phyloP scores from a whole-genome alignment of 2,888 invertebrate genomes.

The Tromatobia lineatoria region DNA sequence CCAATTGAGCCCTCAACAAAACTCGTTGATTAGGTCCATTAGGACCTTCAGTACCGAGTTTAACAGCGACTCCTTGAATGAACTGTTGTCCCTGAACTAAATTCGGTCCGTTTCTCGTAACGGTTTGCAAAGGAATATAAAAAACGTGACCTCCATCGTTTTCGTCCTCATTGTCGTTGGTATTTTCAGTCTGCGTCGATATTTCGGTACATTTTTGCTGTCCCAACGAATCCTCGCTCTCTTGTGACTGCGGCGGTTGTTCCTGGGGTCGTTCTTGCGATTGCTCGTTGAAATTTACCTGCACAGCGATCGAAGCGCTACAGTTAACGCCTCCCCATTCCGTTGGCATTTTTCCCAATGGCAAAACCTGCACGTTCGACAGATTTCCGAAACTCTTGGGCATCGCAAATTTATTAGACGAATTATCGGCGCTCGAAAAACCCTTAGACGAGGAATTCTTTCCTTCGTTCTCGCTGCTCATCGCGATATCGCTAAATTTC shows the following conservation, averaged over 20 bases:
- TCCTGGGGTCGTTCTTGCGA: constrained; percentile 68
- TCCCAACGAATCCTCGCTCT: constrained; percentile 49
- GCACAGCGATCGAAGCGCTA: constrained; percentile 86
- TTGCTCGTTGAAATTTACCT: constrained; percentile 86
- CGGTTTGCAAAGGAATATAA: constrained; percentile 88
- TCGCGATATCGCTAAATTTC: constrained; percentile 61
- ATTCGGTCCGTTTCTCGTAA: constrained; percentile 84
- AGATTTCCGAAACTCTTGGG: constrained; percentile 81
- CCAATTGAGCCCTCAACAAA: constrained; percentile 88
- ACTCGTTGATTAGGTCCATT: constrained; percentile 89
- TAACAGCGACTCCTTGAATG: constrained; percentile 89
- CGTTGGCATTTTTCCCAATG: constrained; percentile 82
- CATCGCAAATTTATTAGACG: constrained; percentile 76
- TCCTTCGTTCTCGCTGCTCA: constrained; percentile 53
- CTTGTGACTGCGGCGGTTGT: constrained; percentile 51
- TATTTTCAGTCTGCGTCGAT: constrained; percentile 85
- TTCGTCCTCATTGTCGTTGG: constrained; percentile 86
- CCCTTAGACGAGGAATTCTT: constrained; percentile 23
- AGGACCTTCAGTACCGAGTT: constrained; percentile 88
- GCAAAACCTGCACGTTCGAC: constrained; percentile 81
- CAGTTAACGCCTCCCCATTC: constrained; percentile 85
- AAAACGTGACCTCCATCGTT: constrained; percentile 88
- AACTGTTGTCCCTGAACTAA: constrained; percentile 84
- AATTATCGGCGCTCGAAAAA: constrained; percentile 20
- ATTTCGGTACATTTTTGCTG: constrained; percentile 83